Evolutionary conservation across 2,888 invertebrate genomes (phyloP).

Genomic region (Eristalinus sepulchralis): DNA sequence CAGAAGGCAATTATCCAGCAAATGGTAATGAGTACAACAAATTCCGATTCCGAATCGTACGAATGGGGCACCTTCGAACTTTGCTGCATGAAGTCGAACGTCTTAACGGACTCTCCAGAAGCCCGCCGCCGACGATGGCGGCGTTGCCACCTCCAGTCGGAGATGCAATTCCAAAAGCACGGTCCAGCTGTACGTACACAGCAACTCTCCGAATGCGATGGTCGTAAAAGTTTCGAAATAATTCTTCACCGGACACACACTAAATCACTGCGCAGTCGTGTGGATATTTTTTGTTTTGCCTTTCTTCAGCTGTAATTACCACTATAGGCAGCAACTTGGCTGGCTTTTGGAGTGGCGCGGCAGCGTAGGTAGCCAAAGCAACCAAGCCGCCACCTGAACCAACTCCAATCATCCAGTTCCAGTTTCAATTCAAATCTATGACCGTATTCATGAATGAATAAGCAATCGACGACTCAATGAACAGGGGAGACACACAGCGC

Average conservation of each 20-base stretch:
- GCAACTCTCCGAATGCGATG: conserved; percentile 17
- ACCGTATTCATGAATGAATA: conserved; percentile 67
- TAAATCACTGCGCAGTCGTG: conserved; percentile 48
- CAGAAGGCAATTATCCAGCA: conserved; percentile 59
- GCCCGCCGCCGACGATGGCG: background rate
- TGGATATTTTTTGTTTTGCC: conserved; percentile 25
- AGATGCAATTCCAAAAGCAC: conserved; percentile 15
- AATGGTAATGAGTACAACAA: conserved; percentile 51
- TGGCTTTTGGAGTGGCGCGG: conserved; percentile 12
- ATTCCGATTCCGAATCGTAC: conserved; percentile 12
- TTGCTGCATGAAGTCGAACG: conserved; percentile 36
- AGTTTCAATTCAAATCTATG: conserved; percentile 27
- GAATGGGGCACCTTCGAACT: conserved; percentile 59
- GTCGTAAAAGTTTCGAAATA: conserved; percentile 63
- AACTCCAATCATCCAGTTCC: conserved; percentile 38
- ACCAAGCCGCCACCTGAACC: conserved; percentile 56
- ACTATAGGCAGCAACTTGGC: conserved; percentile 37
- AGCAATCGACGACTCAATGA: conserved; percentile 52
- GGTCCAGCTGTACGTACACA: background rate
- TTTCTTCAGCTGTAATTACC: conserved; percentile 57
- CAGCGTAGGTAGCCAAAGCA: conserved; percentile 52
- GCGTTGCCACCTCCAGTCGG: background rate
- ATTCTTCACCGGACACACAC: conserved; percentile 64
- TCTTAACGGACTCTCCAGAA: background rate
- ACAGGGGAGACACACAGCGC: background rate